phyloP scores from a whole-genome alignment of 1,140 invertebrate genomes.

The Anastrepha ludens region DNA sequence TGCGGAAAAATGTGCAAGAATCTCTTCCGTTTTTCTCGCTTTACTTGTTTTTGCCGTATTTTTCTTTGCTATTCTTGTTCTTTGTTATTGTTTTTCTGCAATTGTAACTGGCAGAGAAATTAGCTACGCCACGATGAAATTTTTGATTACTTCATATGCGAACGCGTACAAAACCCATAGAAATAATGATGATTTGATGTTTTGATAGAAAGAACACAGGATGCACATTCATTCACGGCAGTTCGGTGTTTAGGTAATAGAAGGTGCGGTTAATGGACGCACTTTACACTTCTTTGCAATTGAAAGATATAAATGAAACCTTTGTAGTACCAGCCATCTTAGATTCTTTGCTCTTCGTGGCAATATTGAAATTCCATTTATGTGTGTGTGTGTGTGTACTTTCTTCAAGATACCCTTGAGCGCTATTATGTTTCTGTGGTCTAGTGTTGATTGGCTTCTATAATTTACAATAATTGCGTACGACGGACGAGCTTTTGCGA shows the following conservation, averaged over 20 bases:
- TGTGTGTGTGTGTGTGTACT: too few species aligned
- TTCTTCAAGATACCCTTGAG: too few species aligned
- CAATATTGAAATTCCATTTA: neutral
- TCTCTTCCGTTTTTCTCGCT: constrained; percentile 26
- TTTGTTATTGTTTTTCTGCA: constrained; percentile 24
- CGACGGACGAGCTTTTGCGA: neutral
- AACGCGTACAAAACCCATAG: neutral
- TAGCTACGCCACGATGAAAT: constrained; percentile 6
- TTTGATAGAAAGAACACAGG: neutral
- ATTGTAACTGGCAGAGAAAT: constrained; percentile 29
- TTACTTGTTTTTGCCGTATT: neutral
- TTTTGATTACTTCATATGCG: constrained; percentile 30
- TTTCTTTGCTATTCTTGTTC: neutral
- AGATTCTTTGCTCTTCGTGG: neutral
- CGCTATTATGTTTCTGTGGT: neutral
- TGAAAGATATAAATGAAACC: neutral
- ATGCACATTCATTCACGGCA: neutral
- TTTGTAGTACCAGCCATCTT: neutral
- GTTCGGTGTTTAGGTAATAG: neutral
- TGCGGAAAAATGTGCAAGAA: constrained; percentile 35
- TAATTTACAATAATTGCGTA: neutral
- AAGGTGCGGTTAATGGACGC: constrained; percentile 30
- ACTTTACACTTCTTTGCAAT: constrained; percentile 34
- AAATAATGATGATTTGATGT: neutral
- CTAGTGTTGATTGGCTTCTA: neutral